phyloP scores from a whole-genome alignment of 2,797 vertebrate species.

The Intellagama lesueurii region DNA sequence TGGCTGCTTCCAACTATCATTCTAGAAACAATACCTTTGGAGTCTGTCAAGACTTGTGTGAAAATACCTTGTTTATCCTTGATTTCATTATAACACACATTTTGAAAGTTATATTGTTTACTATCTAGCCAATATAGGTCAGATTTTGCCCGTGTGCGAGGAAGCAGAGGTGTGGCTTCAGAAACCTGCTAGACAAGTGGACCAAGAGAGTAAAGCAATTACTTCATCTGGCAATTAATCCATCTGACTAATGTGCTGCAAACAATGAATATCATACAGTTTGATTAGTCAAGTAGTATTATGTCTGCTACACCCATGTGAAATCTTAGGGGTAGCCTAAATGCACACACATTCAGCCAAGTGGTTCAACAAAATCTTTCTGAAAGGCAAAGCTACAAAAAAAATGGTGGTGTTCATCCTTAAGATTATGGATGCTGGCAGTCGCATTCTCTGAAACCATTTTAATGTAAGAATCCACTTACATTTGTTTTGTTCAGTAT shows the following conservation, averaged over 20 bases:
- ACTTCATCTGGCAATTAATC: conserved; percentile 28
- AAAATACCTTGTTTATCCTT: not conserved
- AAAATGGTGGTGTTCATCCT: too few species aligned
- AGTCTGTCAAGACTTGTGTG: too few species aligned
- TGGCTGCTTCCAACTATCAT: too few species aligned
- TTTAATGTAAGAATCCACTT: too few species aligned
- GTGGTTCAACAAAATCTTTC: not conserved
- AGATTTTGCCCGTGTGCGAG: not conserved
- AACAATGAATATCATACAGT: conserved; percentile 1
- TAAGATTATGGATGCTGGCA: too few species aligned
- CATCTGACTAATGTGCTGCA: conserved; percentile 39
- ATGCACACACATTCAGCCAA: not conserved
- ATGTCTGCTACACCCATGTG: conserved; percentile 30
- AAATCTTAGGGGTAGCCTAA: not conserved
- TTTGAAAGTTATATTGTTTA: not conserved
- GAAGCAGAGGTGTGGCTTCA: conserved; percentile 12
- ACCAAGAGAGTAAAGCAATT: conserved; percentile 62
- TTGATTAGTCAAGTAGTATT: not conserved
- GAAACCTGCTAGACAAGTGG: conserved; percentile 32
- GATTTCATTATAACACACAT: not conserved
- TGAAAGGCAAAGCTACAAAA: not conserved
- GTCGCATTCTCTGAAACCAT: too few species aligned
- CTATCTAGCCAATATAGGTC: not conserved
- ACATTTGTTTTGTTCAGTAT: too few species aligned
- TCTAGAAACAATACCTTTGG: too few species aligned